Evolutionary conservation across 2,797 vertebrate genomes (phyloP), one percentile per base, ranked within the genome.

Genomic region (Lacerta agilis): DNA sequence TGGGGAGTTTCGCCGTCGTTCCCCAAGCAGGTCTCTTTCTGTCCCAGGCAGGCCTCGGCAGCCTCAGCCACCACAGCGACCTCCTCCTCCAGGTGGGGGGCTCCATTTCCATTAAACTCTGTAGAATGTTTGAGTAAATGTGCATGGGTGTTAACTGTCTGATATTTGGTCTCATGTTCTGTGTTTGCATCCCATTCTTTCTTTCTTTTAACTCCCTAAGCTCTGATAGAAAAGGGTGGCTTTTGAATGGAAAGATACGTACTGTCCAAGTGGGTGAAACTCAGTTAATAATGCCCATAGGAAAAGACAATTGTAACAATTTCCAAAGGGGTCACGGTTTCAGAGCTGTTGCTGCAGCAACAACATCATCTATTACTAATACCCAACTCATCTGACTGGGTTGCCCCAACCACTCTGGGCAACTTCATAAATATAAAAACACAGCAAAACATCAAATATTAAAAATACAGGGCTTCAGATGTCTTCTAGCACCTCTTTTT

Each of bases 51-150:
- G 96, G 88, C 95, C 97, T 87, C 96, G 94, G 87, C 96, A 94
- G 0, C 95, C 92, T 87, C 97, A 95, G 90, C 97, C 97, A 0
- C 97, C 97, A 0, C 97, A 97, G 92, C 96, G 97, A 88, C 97
- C 97, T 25, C 97, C 97, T 55, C 97, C 96, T 88, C 97, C 97
- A 92, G 97, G 97, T 97, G 95, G 96, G 97, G 87, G 88, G 87
- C 8, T 3, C 38, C 84, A 80, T 78, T 29, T 85, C 58, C 58
- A 61, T 61, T 20, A 23, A 61, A 23, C 58, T 61, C 58, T 79
- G 45, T 20, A 29, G 29, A 79, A n/a, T 18, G 27, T n/a, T 29
- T 79, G 29, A n/a, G 29, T 79, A 77, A 77, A 77, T 11, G 45
- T 27, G 27, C 45, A n/a, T 18, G 15, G 45, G 6, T 55, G 27